Base-by-base conservation (phyloP, 1,140 invertebrate genomes). In the Gryon sp. region DNA sequence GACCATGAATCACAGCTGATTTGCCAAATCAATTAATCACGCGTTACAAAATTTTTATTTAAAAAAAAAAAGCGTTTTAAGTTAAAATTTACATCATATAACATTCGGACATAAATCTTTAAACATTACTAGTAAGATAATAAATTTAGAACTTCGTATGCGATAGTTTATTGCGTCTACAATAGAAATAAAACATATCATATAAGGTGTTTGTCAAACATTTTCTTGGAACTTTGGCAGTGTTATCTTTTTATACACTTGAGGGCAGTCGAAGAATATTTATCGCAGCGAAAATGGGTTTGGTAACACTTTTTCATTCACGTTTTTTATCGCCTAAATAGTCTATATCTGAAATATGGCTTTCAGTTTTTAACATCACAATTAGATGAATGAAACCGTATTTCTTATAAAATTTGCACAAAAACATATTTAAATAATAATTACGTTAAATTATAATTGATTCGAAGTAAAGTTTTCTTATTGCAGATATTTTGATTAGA, bases 71-170 rank as follows among this genome's bases (percentile, higher is more conserved):
- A n/a, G 36, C 20, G 14, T 55, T 52, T 28, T 14, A 36, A 62
- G 57, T 72, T n/a, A 24, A 72, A 72, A 72, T 63, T 72, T 53
- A 72, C 68, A 70, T 70, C 46, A 53, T 53, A 45, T 28, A 60
- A 45, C 28, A 38, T 45, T 38, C 18, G 11, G 20, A n/a, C 24
- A 72, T 72, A 72, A 72, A 72, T 72, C 68, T 55, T 52, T 24
- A 22, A 38, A 34, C 30, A 24, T 36, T 72, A 32, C 32, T 16
- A 62, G 26, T 32, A 34, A n/a, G 34, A 62, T 30, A 48, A 63
- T 72, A 72, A 72, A 72, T 72, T 72, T 63, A n/a, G 18, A 36
- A 9, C 8, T 7, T 53, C 30, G 6, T 15, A 8, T 22, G 46
- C 55, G 18, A 53, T 63, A 55, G 24, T 63, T 65, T 36, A 30